Conservation (phyloP, 2,113 vertebrate species). For the Heterotilapia buettikoferi region DNA sequence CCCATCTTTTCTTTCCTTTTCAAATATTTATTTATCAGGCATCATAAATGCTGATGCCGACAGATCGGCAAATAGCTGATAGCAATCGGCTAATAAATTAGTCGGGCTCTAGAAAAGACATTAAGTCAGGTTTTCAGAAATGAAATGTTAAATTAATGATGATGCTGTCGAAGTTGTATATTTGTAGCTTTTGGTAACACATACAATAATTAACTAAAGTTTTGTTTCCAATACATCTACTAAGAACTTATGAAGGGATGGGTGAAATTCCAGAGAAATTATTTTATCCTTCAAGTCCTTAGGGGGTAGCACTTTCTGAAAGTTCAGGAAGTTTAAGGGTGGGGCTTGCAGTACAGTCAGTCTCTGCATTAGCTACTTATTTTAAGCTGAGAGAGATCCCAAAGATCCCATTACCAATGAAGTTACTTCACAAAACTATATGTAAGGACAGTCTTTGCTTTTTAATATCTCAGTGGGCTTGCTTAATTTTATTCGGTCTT, state of each 20-base stretch:
- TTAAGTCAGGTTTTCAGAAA: neutral
- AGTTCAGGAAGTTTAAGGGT: neutral
- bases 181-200: neutral
- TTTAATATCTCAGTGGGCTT: neutral
- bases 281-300: neutral
- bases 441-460: neutral
- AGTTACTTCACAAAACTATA: neutral
- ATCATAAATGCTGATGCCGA: fast-evolving
- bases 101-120: neutral
- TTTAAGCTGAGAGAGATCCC: neutral
- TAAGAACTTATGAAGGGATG: neutral
- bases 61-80: neutral
- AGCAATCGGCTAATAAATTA: neutral
- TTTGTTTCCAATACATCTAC: neutral
- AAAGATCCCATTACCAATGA: neutral
- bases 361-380: neutral
- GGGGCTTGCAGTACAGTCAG: neutral
- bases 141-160: neutral
- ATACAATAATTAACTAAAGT: neutral
- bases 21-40: neutral
- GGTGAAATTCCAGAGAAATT: neutral
- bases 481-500: neutral
- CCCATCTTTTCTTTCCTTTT: neutral
- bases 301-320: neutral
- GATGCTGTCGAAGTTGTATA: neutral